These are phyloP conservation scores for Fukomys damarensis DNA, from an alignment of 2,113 vertebrate species.

Conservation along the genomic window DNA sequence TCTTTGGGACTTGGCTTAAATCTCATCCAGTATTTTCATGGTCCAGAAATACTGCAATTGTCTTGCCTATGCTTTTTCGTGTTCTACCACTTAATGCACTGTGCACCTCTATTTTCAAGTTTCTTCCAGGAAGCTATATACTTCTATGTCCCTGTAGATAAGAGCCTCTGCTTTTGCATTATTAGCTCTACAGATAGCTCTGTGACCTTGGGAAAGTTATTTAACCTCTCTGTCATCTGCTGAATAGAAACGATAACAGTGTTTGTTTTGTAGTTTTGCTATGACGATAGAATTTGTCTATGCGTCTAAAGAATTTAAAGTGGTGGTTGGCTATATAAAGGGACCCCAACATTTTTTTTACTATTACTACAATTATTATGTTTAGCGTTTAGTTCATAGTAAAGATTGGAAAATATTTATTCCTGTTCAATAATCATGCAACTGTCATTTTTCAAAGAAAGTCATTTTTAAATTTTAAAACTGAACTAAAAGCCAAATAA, in stretches of 20 bases:
- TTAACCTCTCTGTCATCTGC: neutral
- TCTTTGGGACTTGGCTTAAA: neutral
- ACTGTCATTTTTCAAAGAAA: neutral
- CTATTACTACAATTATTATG: neutral
- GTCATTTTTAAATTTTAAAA: neutral
- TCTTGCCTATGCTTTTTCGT: neutral
- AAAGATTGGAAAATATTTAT: neutral
- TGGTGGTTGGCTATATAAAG: neutral
- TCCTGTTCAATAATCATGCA: neutral
- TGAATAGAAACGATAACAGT: neutral
- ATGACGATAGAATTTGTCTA: neutral
- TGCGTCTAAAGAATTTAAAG: neutral
- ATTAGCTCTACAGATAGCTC: neutral
- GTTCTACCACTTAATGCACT: neutral
- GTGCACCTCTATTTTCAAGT: neutral
- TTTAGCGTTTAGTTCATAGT: neutral
- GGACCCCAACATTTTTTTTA: neutral
- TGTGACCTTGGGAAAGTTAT: neutral
- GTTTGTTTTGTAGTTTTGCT: neutral
- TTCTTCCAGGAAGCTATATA: neutral
- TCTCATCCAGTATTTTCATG: neutral
- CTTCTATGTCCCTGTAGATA: neutral
- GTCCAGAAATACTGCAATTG: neutral
- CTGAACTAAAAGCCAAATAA: neutral
- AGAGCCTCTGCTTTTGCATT: neutral